phyloP scores from a whole-genome alignment of 1,140 invertebrate species.

The Nephila pilipes region DNA sequence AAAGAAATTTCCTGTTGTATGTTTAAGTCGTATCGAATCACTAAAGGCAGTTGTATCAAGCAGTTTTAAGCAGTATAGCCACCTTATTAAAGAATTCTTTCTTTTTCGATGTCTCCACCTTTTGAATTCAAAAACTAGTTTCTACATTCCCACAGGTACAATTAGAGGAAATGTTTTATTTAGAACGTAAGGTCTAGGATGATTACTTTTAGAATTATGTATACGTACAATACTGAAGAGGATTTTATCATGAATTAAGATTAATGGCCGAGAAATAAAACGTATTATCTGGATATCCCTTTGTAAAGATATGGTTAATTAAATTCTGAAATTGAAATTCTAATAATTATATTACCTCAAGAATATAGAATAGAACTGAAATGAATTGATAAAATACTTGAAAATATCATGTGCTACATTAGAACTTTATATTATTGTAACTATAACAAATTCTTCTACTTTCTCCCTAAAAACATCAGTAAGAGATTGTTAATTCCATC shows the following conservation, averaged over 20 bases:
- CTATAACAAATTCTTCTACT: no score
- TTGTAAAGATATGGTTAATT: no score
- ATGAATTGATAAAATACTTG: no score
- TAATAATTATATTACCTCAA: no score
- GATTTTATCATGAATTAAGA: neutral
- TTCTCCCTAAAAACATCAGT: no score
- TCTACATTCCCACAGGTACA: constrained; percentile 26
- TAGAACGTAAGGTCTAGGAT: constrained; percentile 10
- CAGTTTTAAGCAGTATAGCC: neutral
- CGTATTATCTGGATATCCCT: no score
- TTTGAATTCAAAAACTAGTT: neutral
- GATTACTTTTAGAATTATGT: constrained; percentile 31
- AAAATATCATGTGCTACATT: no score
- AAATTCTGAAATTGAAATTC: no score
- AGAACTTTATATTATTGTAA: no score
- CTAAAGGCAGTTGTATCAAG: neutral
- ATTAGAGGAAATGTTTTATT: constrained; percentile 64
- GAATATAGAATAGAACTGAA: no score
- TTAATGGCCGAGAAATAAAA: no score
- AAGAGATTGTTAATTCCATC: no score
- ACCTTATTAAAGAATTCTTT: neutral
- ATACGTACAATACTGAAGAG: neutral
- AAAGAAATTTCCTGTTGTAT: neutral
- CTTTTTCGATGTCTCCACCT: neutral
- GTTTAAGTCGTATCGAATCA: neutral